A percentile compares a stretch with the other conserved stretches of the same genome.
These are phyloP conservation scores for Chrosomus eos DNA, from an alignment of 2,797 vertebrate genomes.

Conservation along the genomic window DNA sequence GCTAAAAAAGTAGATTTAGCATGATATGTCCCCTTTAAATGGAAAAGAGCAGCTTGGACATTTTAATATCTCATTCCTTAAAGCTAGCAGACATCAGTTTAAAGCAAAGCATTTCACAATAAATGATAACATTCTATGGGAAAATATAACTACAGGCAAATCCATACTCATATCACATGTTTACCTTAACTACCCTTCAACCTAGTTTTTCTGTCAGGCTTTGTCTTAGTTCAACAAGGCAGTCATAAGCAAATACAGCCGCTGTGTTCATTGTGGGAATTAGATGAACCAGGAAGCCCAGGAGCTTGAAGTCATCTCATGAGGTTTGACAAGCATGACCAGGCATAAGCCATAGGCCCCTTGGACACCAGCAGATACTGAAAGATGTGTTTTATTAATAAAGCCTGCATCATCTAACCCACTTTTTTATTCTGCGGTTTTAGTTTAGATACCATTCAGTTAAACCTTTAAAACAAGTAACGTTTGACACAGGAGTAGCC, in stretches of 20 bases:
- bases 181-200: constrained; percentile 34
- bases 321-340: constrained; percentile 41
- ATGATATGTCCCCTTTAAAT: too few species aligned
- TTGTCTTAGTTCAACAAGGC: constrained; percentile 14
- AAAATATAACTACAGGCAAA: constrained; percentile 33
- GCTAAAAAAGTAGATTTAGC: too few species aligned
- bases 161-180: constrained; percentile 34
- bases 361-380: neutral
- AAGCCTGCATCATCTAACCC: constrained; percentile 21
- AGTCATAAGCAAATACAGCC: constrained; percentile 28
- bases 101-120: constrained; percentile 19
- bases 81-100: neutral
- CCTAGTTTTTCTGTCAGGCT: neutral
- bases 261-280: constrained; percentile 16
- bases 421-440: constrained; percentile 16
- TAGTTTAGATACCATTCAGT: neutral
- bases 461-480: constrained; percentile 14
- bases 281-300: constrained; percentile 13
- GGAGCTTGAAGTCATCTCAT: constrained; percentile 40
- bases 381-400: constrained; percentile 35
- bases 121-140: constrained; percentile 4
- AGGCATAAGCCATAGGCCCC: constrained; percentile 17
- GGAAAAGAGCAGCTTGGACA: neutral
- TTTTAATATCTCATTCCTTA: neutral
- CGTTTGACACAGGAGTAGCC: neutral